These are phyloP conservation scores for Cataglyphis albicans DNA, from an alignment of 2,888 invertebrate genomes.

Conservation along the genomic window DNA sequence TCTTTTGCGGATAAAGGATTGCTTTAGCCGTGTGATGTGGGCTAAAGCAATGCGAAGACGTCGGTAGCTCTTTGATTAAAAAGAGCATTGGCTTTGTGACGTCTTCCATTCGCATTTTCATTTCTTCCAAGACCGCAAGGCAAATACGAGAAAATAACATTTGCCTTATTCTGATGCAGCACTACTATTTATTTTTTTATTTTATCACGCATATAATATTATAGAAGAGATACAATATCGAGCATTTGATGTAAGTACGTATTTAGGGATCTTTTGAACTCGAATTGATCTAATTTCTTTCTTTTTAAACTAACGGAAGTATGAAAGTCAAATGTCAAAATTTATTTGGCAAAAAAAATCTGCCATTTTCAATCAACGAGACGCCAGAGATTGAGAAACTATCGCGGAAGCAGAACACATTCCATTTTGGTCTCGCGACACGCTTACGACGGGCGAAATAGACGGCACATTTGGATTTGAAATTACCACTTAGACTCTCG, in stretches of 20 bases:
- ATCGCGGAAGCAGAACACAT: neutral
- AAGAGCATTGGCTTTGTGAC: neutral
- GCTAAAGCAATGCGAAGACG: neutral
- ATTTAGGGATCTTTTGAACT: neutral
- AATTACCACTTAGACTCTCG: constrained; percentile 78
- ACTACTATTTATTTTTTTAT: constrained; percentile 6
- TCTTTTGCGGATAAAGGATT: constrained; percentile 20
- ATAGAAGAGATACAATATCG: neutral
- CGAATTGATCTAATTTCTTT: neutral
- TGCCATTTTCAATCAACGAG: constrained; percentile 13
- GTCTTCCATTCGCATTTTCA: constrained; percentile 28
- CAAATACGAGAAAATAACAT: neutral
- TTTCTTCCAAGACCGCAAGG: constrained; percentile 20
- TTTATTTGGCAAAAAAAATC: neutral
- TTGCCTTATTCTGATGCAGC: neutral
- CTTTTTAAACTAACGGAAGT: neutral
- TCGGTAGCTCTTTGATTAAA: constrained; percentile 40
- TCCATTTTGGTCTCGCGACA: constrained; percentile 9
- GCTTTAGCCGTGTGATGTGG: constrained; percentile 16
- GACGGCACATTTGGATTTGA: constrained; percentile 71
- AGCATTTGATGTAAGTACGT: neutral
- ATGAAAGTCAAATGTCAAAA: neutral
- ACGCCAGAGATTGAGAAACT: constrained; percentile 18
- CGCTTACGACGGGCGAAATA: constrained; percentile 37
- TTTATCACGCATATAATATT: constrained; percentile 1